Evolutionary conservation across 2,888 invertebrate species (phyloP), one percentile per base, ranked within the genome.

Genomic region (Drosophila vallismaia): DNA sequence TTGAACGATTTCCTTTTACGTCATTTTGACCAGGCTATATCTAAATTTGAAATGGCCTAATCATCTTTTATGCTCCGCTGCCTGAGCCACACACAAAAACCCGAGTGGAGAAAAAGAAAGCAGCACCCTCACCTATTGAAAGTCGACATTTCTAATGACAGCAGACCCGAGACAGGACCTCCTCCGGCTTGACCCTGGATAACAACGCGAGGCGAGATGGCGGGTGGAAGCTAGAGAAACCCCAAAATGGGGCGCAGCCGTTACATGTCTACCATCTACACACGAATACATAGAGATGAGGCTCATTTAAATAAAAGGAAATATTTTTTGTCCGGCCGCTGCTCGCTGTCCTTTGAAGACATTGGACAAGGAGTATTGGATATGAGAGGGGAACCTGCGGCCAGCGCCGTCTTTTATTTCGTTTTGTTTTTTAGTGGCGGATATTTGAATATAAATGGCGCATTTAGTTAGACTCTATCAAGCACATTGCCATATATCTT

Each of bases 381-480:
- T 19, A 9, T 4, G 10, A 9, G 28, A 28, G 28, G 51, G 31
- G 7, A 33, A 60, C 74, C 75, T 88, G 86, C 38, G 79, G 86
- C 88, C 63, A 77, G 63, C 77, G 69, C 55, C 63, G 70, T 67
- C 49, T 64, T 73, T 82, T 74, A 67, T 88, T 82, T 80, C 71
- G 75, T 86, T 88, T 74, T 68, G 68, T 86, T 83, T 81, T 82
- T 88, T 83, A 82, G 86, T 76, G 80, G 80, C 83, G 79, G 86
- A 85, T 82, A 86, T 88, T 86, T 88, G 86, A 86, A 86, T 89
- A 86, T 88, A 89, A 89, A 86, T 86, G 85, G 88, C 71, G 71
- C 86, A 88, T 86, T 88, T 88, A 85, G 86, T 88, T 78, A 70
- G 86, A 88, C 88, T 87, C 88, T 85, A 88, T 87, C 84, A 88